These are phyloP conservation scores for Eremobia ochroleuca DNA, from an alignment of 2,888 invertebrate species.

Conservation along the genomic window DNA sequence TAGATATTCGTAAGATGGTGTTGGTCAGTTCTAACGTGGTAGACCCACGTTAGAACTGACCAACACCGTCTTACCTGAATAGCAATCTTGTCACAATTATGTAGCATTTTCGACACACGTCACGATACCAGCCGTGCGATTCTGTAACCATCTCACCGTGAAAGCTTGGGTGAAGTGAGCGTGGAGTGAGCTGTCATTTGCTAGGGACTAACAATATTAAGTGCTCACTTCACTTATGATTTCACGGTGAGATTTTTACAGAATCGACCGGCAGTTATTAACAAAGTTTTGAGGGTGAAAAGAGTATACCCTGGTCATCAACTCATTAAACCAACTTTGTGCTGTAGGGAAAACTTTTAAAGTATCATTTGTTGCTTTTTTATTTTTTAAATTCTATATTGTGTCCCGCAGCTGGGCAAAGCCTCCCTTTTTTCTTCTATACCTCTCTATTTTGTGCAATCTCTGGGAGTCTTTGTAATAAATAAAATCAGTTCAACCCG, in stretches of 20 bases:
- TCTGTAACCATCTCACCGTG: too few relatives aligned
- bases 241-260: too few relatives aligned
- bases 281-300: neutral
- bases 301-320: neutral
- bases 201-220: too few relatives aligned
- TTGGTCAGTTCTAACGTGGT: neutral
- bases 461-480: too few relatives aligned
- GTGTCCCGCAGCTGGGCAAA: neutral
- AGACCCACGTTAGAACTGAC: too few relatives aligned
- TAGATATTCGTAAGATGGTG: neutral
- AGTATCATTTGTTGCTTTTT: neutral
- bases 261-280: too few relatives aligned
- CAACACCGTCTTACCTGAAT: neutral
- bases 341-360: neutral
- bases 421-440: too few relatives aligned
- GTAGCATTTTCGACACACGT: neutral
- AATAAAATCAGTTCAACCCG: neutral
- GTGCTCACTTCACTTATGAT: too few relatives aligned
- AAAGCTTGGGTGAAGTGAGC: too few relatives aligned
- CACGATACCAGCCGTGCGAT: too few relatives aligned
- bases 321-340: neutral
- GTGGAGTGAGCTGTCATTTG: too few relatives aligned
- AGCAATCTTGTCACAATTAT: neutral
- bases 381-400: neutral
- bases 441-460: too few relatives aligned